Evolutionary conservation across 2,113 vertebrate genomes (phyloP).

Genomic region (Kryptolebias marmoratus): DNA sequence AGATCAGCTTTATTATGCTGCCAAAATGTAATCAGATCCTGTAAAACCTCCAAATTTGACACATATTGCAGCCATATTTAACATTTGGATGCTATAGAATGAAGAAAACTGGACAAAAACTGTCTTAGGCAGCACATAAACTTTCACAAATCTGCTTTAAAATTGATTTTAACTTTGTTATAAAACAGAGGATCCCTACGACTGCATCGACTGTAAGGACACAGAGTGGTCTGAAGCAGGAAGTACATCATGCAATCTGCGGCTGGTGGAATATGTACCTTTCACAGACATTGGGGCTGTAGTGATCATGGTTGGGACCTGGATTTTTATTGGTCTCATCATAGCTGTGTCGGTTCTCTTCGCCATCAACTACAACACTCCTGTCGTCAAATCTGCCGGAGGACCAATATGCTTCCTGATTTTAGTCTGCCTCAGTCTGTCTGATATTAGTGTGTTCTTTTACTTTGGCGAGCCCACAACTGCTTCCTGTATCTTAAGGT

Average conservation of each 20-base stretch:
- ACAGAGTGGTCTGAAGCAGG: conserved; percentile 80
- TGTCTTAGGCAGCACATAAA: neutral
- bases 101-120: neutral
- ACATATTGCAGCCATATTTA: no score
- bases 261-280: conserved; percentile 74
- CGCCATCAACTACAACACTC: conserved; percentile 76
- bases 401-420: conserved; percentile 86
- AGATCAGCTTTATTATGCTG: neutral
- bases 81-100: no score
- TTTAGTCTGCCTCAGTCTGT: conserved; percentile 80
- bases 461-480: conserved; percentile 80
- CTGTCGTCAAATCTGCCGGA: conserved; percentile 87
- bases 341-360: conserved; percentile 76
- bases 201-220: conserved; percentile 77
- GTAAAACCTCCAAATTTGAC: no score
- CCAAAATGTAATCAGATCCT: neutral
- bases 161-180: neutral
- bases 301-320: conserved; percentile 56
- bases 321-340: conserved; percentile 66
- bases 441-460: conserved; percentile 79
- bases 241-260: conserved; percentile 80
- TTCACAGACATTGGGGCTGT: conserved; percentile 73
- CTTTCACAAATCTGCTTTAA: neutral
- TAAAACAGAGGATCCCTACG: conserved; percentile 72
- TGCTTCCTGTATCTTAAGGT: conserved; percentile 73